Evolutionary conservation across 2,888 invertebrate species (phyloP), one percentile per base, ranked within the genome.

Genomic region (Apantesis nais): DNA sequence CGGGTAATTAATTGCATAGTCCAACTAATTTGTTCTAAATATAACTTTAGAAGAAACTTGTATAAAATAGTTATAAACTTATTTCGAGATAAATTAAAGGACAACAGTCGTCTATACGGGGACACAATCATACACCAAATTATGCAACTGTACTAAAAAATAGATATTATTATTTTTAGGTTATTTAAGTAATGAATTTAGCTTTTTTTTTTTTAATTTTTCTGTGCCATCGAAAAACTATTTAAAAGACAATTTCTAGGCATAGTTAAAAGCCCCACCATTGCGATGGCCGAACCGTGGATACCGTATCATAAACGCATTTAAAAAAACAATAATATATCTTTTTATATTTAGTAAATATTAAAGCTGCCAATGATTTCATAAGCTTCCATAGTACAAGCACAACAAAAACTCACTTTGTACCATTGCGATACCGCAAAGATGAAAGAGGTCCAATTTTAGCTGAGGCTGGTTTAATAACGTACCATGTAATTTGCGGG

Each of bases 361-460:
- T 52, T 52, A n/a, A 3, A 55, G 25, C n/a, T n/a, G 25, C 19
- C 1, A 29, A 39, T 29, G 29, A 52, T 34, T 48, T 31, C 22
- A 61, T 37, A 62, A 63, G 16, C 52, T 19, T 22, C 55, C 12
- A 34, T 52, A 62, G 39, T 63, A 62, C 39, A 41, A 22, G 19
- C n/a, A 9, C 25, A 25, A 64, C 67, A 70, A 64, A 55, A 66
- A 78, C 66, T 71, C 52, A 79, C 44, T 41, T 34, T 22, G 39
- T 52, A 62, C 58, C 31, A 66, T 60, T 62, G 70, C 68, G 70
- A 55, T 34, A 69, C 64, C 68, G 74, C 76, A 72, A 76, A 79
- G 76, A 78, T 78, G 66, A 80, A 74, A 78, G 72, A 71, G 60
- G 64, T 62, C 65, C 73, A 72, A 73, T 74, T 74, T 74, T 41